A percentile compares a stretch with the other conserved stretches of the same genome.
These are phyloP conservation scores for Yponomeuta plumbellus DNA, from an alignment of 2,888 invertebrate genomes.

Conservation along the genomic window DNA sequence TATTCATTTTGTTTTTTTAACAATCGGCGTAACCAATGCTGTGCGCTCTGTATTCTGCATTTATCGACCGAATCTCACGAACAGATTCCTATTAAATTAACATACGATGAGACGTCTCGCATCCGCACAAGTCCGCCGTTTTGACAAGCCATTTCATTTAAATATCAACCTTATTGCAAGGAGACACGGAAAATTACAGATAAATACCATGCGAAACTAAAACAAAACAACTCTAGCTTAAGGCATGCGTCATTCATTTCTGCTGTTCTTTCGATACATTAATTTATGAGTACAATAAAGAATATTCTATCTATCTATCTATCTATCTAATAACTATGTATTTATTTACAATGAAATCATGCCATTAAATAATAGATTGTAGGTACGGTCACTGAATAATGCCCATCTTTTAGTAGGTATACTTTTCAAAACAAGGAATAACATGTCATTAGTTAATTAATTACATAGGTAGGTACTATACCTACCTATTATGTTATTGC, in stretches of 20 bases:
- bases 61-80: background rate
- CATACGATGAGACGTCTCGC: background rate
- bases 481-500: too few relatives aligned
- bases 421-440: too few relatives aligned
- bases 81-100: background rate
- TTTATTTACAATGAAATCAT: too few relatives aligned
- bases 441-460: background rate
- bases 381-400: too few relatives aligned
- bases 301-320: too few relatives aligned
- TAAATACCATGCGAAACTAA: background rate
- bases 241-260: background rate
- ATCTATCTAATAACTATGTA: too few relatives aligned
- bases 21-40: too few relatives aligned
- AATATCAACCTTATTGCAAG: slow-evolving; percentile 5
- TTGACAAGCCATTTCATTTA: slow-evolving; percentile 12
- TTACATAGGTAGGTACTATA: background rate
- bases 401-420: too few relatives aligned
- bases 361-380: too few relatives aligned
- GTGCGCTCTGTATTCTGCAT: too few relatives aligned
- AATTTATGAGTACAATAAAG: too few relatives aligned
- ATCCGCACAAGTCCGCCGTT: slow-evolving; percentile 15
- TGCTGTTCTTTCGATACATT: background rate
- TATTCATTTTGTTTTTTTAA: too few relatives aligned
- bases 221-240: background rate
- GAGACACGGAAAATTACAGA: slow-evolving; percentile 12